Base-by-base conservation (phyloP, 2,797 vertebrate species). In the Xyrichtys novacula region DNA sequence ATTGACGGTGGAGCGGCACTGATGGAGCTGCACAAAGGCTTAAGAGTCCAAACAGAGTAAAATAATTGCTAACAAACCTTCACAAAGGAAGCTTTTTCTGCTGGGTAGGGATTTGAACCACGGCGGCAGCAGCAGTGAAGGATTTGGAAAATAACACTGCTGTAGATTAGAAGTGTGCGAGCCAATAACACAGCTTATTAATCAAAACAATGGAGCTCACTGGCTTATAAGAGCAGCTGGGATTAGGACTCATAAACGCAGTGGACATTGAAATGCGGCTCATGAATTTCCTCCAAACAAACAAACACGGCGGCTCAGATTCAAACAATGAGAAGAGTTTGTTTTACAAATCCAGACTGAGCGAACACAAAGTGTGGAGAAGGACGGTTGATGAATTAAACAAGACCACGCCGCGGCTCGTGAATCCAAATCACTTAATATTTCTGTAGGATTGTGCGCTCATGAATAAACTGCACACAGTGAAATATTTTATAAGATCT, bases 121-220 rank as follows among this genome's bases (percentile, higher is more conserved):
- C 34, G 43, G 65, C 6, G 39, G 28, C 49, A 81, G 64, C 40
- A 34, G 63, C 60, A 62, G 36, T 64, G 23, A 66, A 67, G 43
- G 55, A 75, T 62, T 29, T 44, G 43, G 56, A 59, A 34, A 59
- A 47, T 26, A 76, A 79, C 69, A 67, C 63, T 47, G 69, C 48
- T 14, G 48, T 28, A 56, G 77, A 81, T 86, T 83, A 81, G 57
- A 67, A 81, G 76, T 74, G 48, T 55, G 69, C 65, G 5, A 69
- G 56, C 55, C 71, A 79, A 76, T 84, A 77, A 84, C 71, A 77
- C 26, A 54, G 74, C 6, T 65, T 83, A 86, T 83, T 85, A 86
- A 85, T 89, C 81, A 78, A 83, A 83, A 83, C 81, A 65, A 79
- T 65, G 71, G 62, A 65, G 69, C 46, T 36, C 43, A 2, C 17